These are phyloP conservation scores for Latrodectus elegans DNA, from an alignment of 2,888 invertebrate genomes.

Conservation along the genomic window DNA sequence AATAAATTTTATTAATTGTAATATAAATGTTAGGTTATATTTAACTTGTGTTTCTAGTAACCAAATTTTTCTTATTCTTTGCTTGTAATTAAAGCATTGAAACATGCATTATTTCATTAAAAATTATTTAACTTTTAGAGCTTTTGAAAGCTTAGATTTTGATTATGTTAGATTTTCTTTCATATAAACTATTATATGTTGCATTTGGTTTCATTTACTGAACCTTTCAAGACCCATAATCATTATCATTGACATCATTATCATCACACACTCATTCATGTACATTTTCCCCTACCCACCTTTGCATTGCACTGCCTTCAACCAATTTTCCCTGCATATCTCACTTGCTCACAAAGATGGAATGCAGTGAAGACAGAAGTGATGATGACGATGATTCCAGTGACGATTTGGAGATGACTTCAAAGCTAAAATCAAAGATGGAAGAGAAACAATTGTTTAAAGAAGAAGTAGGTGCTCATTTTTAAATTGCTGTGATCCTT, in stretches of 20 bases:
- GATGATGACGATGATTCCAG: conserved; percentile 3
- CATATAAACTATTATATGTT: neutral
- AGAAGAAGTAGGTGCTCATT: conserved; percentile 64
- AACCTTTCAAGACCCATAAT: conserved; percentile 47
- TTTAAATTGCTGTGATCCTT: conserved; percentile 29
- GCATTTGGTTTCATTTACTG: conserved; percentile 42
- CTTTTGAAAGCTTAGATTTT: too few relatives aligned
- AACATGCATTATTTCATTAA: too few relatives aligned
- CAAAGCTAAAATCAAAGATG: conserved; percentile 29
- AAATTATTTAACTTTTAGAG: too few relatives aligned
- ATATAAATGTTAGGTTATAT: too few relatives aligned
- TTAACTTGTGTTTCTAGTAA: too few relatives aligned
- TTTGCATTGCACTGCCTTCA: conserved; percentile 59
- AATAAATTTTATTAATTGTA: too few relatives aligned
- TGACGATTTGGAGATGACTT: conserved; percentile 23
- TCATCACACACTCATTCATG: conserved; percentile 53
- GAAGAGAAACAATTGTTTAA: conserved; percentile 54
- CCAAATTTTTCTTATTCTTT: too few relatives aligned
- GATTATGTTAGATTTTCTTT: too few relatives aligned
- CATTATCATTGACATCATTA: conserved; percentile 27
- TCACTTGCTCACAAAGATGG: conserved; percentile 52
- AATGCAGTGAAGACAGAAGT: conserved; percentile 28
- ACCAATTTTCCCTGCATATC: conserved; percentile 34
- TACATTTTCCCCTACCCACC: conserved; percentile 51
- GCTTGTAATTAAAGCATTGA: too few relatives aligned